These are phyloP conservation scores for Hyperoplus immaculatus DNA, from an alignment of 2,797 vertebrate species.

Conservation along the genomic window DNA sequence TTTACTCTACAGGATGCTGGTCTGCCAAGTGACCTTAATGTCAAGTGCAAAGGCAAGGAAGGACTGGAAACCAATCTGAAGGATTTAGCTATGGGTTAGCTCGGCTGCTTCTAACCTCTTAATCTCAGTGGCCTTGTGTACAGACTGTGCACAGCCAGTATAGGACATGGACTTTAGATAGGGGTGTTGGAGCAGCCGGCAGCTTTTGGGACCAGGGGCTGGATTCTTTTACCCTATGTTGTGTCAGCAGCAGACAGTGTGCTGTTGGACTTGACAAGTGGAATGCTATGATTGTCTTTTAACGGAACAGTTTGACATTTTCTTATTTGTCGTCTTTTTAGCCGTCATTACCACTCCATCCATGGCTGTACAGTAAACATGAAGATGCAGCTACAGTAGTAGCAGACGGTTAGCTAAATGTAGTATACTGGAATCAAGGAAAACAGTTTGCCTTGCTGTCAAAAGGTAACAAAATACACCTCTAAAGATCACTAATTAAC, in stretches of 20 bases:
- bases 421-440: neutral
- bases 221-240: constrained; percentile 10
- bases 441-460: neutral
- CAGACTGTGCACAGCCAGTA: constrained; percentile 7
- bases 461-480: neutral
- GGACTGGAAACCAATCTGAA: constrained; percentile 23
- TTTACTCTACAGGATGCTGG: constrained; percentile 17
- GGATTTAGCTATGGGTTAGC: constrained; percentile 7
- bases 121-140: constrained; percentile 25
- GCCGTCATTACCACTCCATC: neutral
- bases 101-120: constrained; percentile 11
- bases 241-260: constrained; percentile 17
- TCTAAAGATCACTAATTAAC: neutral
- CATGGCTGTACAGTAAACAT: neutral
- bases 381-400: no score
- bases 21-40: constrained; percentile 3
- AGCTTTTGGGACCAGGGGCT: constrained; percentile 11
- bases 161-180: constrained; percentile 20
- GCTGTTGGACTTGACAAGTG: constrained; percentile 11
- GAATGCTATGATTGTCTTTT: constrained; percentile 5
- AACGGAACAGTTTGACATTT: constrained; percentile 21
- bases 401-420: neutral
- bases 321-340: neutral
- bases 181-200: constrained; percentile 28
- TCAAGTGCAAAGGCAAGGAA: neutral